Percentiles rank a stretch among this genome's conserved stretches.
These are phyloP conservation scores for Apotomis capreana DNA, from an alignment of 2,888 invertebrate genomes.

Conservation along the genomic window DNA sequence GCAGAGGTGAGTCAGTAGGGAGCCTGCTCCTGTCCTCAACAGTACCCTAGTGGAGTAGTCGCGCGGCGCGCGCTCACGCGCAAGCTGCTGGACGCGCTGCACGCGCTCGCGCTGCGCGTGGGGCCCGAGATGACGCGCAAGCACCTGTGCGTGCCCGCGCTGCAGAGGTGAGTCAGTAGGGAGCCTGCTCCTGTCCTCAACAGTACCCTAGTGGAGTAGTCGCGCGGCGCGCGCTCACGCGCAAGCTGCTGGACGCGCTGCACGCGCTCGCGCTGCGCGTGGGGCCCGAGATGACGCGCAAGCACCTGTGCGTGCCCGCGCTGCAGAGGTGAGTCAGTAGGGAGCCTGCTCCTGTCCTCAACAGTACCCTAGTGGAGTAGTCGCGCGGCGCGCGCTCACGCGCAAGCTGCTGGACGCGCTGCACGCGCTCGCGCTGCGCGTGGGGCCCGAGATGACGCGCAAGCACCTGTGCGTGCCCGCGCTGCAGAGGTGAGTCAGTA, in stretches of 20 bases:
- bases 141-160: constrained; percentile 87
- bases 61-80: too few relatives aligned
- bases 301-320: constrained; percentile 88
- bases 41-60: too few relatives aligned
- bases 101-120: constrained; percentile 77
- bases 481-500: constrained; percentile 51
- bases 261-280: constrained; percentile 90
- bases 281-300: constrained; percentile 90
- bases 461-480: constrained; percentile 88
- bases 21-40: too few relatives aligned
- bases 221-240: constrained; percentile 89
- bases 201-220: constrained; percentile 92
- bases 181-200: constrained; percentile 88
- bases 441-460: constrained; percentile 90
- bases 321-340: constrained; percentile 84
- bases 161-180: constrained; percentile 84
- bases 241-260: constrained; percentile 92
- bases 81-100: too few relatives aligned
- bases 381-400: constrained; percentile 89
- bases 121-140: constrained; percentile 90
- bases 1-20: not conserved
- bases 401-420: constrained; percentile 92
- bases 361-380: constrained; percentile 92
- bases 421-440: constrained; percentile 89
- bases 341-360: constrained; percentile 87